Evolutionary conservation across 1,140 invertebrate species (phyloP).

Genomic region (Drosophila rufa): DNA sequence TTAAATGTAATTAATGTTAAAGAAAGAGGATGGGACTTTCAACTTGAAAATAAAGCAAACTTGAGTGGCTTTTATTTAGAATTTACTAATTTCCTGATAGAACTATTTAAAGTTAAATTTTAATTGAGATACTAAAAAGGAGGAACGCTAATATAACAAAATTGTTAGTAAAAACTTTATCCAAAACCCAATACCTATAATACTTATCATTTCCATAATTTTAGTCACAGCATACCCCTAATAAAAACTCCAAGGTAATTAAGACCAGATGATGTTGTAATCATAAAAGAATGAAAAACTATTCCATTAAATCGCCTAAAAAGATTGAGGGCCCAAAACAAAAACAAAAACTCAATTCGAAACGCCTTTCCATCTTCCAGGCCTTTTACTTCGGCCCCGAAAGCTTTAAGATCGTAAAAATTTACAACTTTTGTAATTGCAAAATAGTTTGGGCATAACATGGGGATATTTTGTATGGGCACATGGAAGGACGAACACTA

Average conservation of each 20-base stretch:
- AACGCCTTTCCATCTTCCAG: conserved; percentile 1
- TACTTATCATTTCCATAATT: not conserved
- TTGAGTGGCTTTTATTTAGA: too few relatives aligned
- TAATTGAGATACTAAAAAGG: too few relatives aligned
- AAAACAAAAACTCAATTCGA: conserved; percentile 6
- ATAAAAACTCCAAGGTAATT: conserved; percentile 43
- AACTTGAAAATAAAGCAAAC: not conserved
- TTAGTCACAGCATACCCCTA: conserved; percentile 9
- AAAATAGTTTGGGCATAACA: conserved; percentile 65
- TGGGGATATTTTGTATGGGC: conserved; percentile 4
- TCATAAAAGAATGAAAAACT: conserved; percentile 61
- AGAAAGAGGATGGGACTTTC: not conserved
- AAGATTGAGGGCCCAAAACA: not conserved
- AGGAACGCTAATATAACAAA: too few relatives aligned
- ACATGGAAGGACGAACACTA: conserved; percentile 5
- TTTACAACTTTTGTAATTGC: conserved; percentile 78
- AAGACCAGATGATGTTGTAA: conserved; percentile 55
- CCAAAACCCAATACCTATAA: too few relatives aligned
- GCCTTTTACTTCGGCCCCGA: not conserved
- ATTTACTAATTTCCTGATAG: too few relatives aligned
- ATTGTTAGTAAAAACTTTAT: too few relatives aligned
- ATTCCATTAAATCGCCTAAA: conserved; percentile 43
- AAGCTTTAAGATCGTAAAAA: conserved; percentile 55
- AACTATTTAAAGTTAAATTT: too few relatives aligned
- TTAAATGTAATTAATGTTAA: not conserved